phyloP scores from a whole-genome alignment of 2,888 invertebrate genomes.

The Acronicta leporina region DNA sequence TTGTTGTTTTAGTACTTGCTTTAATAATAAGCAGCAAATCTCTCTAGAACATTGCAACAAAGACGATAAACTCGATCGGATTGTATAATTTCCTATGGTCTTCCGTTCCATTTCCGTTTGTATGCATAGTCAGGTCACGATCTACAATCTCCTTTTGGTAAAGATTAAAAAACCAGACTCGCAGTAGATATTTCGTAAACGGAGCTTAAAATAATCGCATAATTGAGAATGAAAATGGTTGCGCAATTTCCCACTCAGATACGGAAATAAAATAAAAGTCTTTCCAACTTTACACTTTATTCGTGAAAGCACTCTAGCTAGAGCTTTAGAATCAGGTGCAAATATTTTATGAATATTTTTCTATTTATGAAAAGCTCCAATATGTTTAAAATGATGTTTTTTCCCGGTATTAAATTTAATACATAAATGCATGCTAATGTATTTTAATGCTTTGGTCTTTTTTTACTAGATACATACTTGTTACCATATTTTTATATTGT shows the following conservation, averaged over 20 bases:
- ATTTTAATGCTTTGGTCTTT: too few species aligned
- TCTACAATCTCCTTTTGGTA: conserved; percentile 45
- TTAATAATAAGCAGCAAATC: conserved; percentile 43
- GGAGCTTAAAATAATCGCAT: conserved; percentile 26
- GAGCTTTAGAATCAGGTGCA: conserved; percentile 2
- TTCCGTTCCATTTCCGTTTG: conserved; percentile 56
- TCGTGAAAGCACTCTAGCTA: conserved; percentile 1
- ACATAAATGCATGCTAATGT: too few species aligned
- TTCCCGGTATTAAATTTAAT: too few species aligned
- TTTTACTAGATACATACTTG: too few species aligned
- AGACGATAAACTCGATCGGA: conserved; percentile 51
- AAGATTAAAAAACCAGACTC: conserved; percentile 35
- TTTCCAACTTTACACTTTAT: not conserved
- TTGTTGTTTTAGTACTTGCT: conserved; percentile 48
- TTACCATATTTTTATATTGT: too few species aligned
- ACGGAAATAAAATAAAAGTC: conserved; percentile 19
- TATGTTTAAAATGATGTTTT: too few species aligned
- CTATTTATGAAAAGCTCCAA: not conserved
- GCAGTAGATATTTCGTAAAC: conserved; percentile 3
- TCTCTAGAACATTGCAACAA: conserved; percentile 47
- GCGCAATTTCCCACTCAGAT: conserved; percentile 30
- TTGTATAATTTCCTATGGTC: conserved; percentile 51
- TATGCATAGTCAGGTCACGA: conserved; percentile 49
- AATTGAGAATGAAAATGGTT: conserved; percentile 30
- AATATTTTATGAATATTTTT: not conserved